Base-by-base conservation (phyloP, 2,888 invertebrate species). In the Macrophya annulata region DNA sequence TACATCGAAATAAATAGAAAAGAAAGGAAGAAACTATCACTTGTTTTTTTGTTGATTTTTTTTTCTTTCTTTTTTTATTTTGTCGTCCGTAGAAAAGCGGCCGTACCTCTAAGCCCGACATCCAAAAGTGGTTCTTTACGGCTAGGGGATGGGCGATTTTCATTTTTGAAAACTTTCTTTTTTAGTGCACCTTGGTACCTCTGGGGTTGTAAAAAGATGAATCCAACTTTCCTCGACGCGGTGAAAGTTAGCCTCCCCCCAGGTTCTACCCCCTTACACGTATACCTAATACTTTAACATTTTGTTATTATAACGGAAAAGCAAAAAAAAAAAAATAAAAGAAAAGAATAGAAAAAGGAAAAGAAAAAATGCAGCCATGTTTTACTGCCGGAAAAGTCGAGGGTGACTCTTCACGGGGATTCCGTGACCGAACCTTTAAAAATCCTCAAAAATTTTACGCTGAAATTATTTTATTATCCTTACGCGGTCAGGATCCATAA, bases 381-480 rank as follows among this genome's bases (percentile, higher is more conserved):
- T 83, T 71, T 83, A 83, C 68, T 81, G 37, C 68, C 62, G 83
- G 37, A 48, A 71, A 71, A 83, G 83, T 83, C 37, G n/a, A 31
- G 68, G 68, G 68, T 74, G 74, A 48, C 77, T 51, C 51, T 43
- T 74, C 45, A 45, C 74, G 21, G 21, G 37, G 31, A 17, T n/a
- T 48, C 45, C 45, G 40, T 45, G 15, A 31, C 21, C 25, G n/a
- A 55, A 45, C 51, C 51, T 55, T 55, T 31, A 51, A 77, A 51
- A 76, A 43, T 12, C 37, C 21, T 6, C 8, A 55, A 79, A 59
- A 83, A 65, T 83, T 72, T 88, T 86, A 86, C 88, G 90, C 90
- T 89, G 86, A 87, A 89, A 89, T 87, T 88, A 87, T 88, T 91
- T 90, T 89, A 90, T 89, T 90, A 86, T 85, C n/a, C 89, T 89